phyloP scores from a whole-genome alignment of 1,140 invertebrate genomes.

The Eumaeus atala region DNA sequence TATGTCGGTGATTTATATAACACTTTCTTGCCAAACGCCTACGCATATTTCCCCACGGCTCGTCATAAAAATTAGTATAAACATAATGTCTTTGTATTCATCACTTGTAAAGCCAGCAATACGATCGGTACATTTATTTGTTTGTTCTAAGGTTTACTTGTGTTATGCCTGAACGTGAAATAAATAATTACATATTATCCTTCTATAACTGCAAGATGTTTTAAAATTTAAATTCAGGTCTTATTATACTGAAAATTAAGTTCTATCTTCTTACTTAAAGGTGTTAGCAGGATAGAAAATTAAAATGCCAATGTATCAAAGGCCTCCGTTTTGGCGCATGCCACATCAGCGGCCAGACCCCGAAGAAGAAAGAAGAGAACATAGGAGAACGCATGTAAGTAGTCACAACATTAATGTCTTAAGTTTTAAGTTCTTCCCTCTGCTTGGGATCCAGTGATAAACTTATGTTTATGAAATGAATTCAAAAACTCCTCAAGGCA shows the following conservation, averaged over 20 bases:
- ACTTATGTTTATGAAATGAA: no score
- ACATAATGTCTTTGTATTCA: slow-evolving; percentile 21
- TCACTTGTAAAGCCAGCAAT: not conserved
- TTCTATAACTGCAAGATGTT: slow-evolving; percentile 3
- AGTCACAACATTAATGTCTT: no score
- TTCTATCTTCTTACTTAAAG: not conserved
- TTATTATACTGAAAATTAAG: no score
- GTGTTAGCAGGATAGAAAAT: no score
- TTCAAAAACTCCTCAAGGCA: no score
- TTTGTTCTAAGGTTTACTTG: no score
- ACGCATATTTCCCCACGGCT: slow-evolving; percentile 29
- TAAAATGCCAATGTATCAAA: slow-evolving; percentile 78
- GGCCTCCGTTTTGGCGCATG: slow-evolving; percentile 78
- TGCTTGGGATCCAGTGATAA: no score
- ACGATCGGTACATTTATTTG: no score
- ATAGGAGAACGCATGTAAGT: slow-evolving; percentile 23
- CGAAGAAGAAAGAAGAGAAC: slow-evolving; percentile 45
- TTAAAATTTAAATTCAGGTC: no score
- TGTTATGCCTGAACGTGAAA: slow-evolving; percentile 8
- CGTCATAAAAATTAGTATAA: slow-evolving; percentile 21
- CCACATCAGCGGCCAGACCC: slow-evolving; percentile 70
- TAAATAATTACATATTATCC: not conserved
- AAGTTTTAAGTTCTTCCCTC: no score
- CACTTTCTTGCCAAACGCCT: slow-evolving; percentile 43
- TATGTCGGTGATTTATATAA: slow-evolving; percentile 38